Percentiles rank a stretch among this genome's conserved stretches.
Evolutionary conservation across 92 coral and sea anemone species (phyloP).

Genomic region (Montipora capitata): DNA sequence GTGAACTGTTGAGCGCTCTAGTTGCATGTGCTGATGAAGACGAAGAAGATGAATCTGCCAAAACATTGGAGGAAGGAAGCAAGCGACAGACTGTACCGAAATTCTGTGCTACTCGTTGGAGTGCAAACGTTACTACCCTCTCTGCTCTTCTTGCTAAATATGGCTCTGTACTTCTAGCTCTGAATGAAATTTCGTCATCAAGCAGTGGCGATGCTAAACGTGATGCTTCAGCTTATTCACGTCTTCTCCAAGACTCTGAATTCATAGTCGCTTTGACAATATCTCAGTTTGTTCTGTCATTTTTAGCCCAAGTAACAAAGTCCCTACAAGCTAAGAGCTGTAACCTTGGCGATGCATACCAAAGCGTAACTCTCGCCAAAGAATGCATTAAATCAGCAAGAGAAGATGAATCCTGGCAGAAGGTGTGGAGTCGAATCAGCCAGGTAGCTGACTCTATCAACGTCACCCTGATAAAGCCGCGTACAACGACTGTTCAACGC

Average conservation of each 20-base stretch:
- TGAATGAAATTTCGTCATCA: slow-evolving; percentile 44
- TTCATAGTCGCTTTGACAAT: slow-evolving; percentile 39
- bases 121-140: slow-evolving; percentile 58
- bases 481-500: too few relatives aligned
- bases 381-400: too few relatives aligned
- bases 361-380: too few relatives aligned
- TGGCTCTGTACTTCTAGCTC: slow-evolving; percentile 54
- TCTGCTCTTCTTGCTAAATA: slow-evolving; percentile 68
- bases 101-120: slow-evolving; percentile 72
- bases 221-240: slow-evolving; percentile 52
- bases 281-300: slow-evolving; percentile 48
- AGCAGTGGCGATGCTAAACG: slow-evolving; percentile 69
- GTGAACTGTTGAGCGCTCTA: slow-evolving; percentile 6
- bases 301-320: slow-evolving; percentile 22
- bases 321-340: too few relatives aligned
- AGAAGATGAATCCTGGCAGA: too few relatives aligned
- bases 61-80: slow-evolving; percentile 42
- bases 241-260: slow-evolving; percentile 57
- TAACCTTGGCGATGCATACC: too few relatives aligned
- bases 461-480: too few relatives aligned
- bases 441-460: too few relatives aligned
- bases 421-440: too few relatives aligned
- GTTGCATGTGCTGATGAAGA: slow-evolving; percentile 43
- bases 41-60: slow-evolving; percentile 48
- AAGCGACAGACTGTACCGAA: slow-evolving; percentile 55